Conservation (phyloP, 2,888 invertebrate genomes). For the Amphipoea lucens region DNA sequence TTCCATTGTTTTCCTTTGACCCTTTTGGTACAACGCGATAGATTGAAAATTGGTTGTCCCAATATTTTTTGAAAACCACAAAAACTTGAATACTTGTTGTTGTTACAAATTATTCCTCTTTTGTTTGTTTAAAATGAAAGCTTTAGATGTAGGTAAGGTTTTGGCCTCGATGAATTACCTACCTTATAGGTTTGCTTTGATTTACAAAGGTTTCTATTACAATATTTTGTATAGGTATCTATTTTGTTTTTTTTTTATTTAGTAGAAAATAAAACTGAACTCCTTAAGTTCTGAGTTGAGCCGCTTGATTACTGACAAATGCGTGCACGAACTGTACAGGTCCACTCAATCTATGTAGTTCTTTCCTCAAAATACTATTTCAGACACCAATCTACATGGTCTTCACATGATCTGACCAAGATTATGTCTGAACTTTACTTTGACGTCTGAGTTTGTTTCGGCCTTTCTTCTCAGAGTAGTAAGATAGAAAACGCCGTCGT, state of each 20-base stretch:
- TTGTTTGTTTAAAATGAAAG: conserved; percentile 11
- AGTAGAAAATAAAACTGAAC: too few relatives aligned
- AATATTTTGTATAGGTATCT: too few relatives aligned
- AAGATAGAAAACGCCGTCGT: neutral
- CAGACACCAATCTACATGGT: neutral
- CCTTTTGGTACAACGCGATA: neutral
- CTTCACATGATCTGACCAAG: neutral
- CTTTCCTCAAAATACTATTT: neutral
- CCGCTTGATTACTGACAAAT: too few relatives aligned
- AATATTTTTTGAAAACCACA: conserved; percentile 34
- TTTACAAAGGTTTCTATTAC: too few relatives aligned
- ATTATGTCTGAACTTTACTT: neutral
- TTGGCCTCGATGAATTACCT: neutral
- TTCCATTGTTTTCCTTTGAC: conserved; percentile 19
- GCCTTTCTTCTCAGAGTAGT: neutral
- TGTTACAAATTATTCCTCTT: conserved; percentile 14
- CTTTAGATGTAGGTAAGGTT: neutral
- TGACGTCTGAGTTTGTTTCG: neutral
- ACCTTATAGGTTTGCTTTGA: neutral
- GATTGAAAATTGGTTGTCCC: neutral
- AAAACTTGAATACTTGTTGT: conserved; percentile 4
- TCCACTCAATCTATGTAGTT: neutral
- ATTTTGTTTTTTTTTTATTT: neutral
- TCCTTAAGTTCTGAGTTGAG: too few relatives aligned
- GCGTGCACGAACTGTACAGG: too few relatives aligned